A percentile compares a stretch with the other conserved stretches of the same genome.
phyloP scores from a whole-genome alignment of 2,797 vertebrate genomes.

The Phoebastria nigripes region DNA sequence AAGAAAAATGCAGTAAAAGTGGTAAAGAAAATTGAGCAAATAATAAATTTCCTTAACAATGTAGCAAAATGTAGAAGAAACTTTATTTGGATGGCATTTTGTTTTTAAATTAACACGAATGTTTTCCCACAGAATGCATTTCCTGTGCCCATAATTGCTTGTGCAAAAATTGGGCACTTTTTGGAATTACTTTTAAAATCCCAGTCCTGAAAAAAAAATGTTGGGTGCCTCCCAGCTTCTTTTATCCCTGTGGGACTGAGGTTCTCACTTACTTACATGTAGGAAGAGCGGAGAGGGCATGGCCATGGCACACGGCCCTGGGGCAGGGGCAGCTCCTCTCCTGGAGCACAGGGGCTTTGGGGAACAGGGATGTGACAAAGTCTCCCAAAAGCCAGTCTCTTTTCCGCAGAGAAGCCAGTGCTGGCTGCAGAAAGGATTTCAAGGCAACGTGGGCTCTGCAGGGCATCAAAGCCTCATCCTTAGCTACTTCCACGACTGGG shows the following conservation, averaged over 20 bases:
- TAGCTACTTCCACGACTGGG: background rate
- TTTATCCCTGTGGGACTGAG: fast-evolving
- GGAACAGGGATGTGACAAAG: fast-evolving
- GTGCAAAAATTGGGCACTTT: background rate
- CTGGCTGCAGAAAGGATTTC: background rate
- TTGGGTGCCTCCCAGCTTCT: fast-evolving
- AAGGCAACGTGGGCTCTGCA: background rate
- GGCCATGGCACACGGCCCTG: fast-evolving
- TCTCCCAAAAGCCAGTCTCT: background rate
- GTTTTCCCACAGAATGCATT: background rate
- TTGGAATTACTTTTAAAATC: background rate
- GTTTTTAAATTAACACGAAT: background rate
- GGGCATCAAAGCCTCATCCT: background rate
- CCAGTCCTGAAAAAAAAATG: background rate
- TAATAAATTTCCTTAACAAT: background rate
- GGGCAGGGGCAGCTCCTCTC: background rate
- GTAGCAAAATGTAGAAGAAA: background rate
- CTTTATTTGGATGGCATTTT: background rate
- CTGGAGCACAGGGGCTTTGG: background rate
- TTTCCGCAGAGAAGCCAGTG: background rate
- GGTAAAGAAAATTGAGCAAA: background rate
- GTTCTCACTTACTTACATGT: background rate
- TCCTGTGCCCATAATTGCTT: background rate
- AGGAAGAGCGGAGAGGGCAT: background rate
- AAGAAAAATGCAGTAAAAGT: background rate